These are phyloP conservation scores for Solenodon paradoxus DNA, from an alignment of 2,113 vertebrate species.

Conservation along the genomic window DNA sequence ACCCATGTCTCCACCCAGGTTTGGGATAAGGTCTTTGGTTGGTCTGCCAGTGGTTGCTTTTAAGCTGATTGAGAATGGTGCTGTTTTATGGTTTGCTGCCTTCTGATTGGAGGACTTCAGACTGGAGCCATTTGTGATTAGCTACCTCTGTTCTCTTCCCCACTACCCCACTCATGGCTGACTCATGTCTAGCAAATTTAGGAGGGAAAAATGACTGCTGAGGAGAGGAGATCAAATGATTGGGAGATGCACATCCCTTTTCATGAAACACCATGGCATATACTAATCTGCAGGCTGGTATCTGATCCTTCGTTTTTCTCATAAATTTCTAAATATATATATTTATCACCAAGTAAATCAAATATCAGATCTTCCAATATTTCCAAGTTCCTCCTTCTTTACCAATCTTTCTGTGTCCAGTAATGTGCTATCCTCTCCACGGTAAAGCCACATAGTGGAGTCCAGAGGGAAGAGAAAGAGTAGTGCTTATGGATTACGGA, in stretches of 20 bases:
- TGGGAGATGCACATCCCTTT: not conserved
- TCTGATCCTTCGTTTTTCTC: not conserved
- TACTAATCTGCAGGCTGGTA: rapidly evolving
- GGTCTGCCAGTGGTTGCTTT: too few relatives aligned
- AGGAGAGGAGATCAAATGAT: not conserved
- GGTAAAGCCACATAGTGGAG: not conserved
- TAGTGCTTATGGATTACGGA: not conserved
- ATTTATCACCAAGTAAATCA: not conserved
- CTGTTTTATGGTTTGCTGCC: too few relatives aligned
- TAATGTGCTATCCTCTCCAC: too few relatives aligned
- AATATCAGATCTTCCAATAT: not conserved
- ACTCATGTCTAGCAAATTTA: too few relatives aligned
- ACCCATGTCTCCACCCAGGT: too few relatives aligned
- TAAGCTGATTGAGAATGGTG: too few relatives aligned
- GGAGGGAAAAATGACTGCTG: too few relatives aligned
- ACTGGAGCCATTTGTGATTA: too few relatives aligned
- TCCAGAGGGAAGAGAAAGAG: not conserved
- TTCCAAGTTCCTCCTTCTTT: not conserved
- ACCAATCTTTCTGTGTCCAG: not conserved
- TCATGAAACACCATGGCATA: not conserved
- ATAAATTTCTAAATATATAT: not conserved
- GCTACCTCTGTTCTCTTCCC: too few relatives aligned
- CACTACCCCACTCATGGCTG: too few relatives aligned
- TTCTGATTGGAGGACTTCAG: too few relatives aligned
- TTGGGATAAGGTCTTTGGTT: too few relatives aligned